Conservation (phyloP, 2,113 vertebrate species). For the Hippocampus abdominalis region DNA sequence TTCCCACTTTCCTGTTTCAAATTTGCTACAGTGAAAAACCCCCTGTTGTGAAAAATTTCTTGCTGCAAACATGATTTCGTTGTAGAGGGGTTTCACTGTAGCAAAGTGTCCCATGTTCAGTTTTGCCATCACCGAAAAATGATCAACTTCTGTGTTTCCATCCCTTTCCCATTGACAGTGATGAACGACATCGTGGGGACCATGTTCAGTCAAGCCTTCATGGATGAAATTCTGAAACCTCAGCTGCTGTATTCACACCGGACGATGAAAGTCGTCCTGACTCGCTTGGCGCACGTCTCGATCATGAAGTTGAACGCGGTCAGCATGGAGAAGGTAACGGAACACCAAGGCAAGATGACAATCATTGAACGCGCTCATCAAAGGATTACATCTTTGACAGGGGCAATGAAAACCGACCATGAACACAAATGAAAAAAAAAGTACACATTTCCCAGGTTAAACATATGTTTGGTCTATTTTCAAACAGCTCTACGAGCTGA, state of each 20-base stretch:
- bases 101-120: neutral
- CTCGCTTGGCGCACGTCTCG: constrained; percentile 86
- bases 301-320: constrained; percentile 91
- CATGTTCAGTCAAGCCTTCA: constrained; percentile 87
- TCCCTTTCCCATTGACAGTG: constrained; percentile 64
- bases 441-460: neutral
- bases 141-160: constrained; percentile 1
- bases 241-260: constrained; percentile 89
- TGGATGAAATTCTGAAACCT: constrained; percentile 89
- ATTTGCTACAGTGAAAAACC: no score
- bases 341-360: neutral
- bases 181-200: constrained; percentile 86
- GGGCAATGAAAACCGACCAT: no score
- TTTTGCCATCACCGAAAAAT: no score
- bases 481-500: constrained; percentile 88
- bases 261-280: constrained; percentile 82
- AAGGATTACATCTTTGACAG: no score
- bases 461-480: neutral
- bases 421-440: neutral
- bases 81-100: no score
- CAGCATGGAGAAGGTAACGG: constrained; percentile 90
- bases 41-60: no score
- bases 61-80: no score
- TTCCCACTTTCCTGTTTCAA: no score
- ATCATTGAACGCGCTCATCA: no score